Base-by-base conservation (phyloP, 2,113 vertebrate genomes). In the Chlamydotis undulata region DNA sequence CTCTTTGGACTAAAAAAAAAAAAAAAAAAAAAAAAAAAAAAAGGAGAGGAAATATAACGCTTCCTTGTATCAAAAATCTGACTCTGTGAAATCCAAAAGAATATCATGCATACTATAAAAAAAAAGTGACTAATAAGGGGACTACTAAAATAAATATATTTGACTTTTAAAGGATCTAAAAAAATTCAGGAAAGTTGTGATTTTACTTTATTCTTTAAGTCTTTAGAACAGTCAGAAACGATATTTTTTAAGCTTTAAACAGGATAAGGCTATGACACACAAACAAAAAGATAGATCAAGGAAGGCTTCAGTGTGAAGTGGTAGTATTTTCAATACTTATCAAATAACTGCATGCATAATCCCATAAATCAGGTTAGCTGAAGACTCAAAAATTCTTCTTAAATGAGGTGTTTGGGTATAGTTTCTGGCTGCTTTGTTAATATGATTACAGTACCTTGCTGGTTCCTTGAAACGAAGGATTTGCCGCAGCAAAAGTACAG, bases 401-500 rank as follows among this genome's bases (percentile, higher is more conserved):
- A 96, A 94, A 96, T 97, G 90, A 96, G 91, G 89, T 97, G 84
- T 96, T 97, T 96, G 79, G 96, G 90, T 96, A 89, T 97, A 96
- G 94, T 97, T 97, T 98, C 96, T 96, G 89, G 88, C 89, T 96
- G 87, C 93, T 97, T 97, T 96, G 96, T 97, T 97, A 97, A 96
- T 95, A 94, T 97, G 96, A 95, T 97, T 96, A 92, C 93, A 91
- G 93, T 96, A 98, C 95, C 97, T 98, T 97, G 91, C 93, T 97
- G 93, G 84, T 95, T 96, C 82, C 95, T 96, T 95, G 78, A 96
- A 97, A 95, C 83, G 96, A 96, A 96, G 97, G 94, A 97, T 97
- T 97, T 97, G 95, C 76, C 21, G 61, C 93, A 91, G 91, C 60
- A 95, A 92, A 96, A 97, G 93, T 96, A 89, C 60, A 91, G 92